Evolutionary conservation across 2,797 vertebrate species (phyloP).

Genomic region (Anguilla megastoma): DNA sequence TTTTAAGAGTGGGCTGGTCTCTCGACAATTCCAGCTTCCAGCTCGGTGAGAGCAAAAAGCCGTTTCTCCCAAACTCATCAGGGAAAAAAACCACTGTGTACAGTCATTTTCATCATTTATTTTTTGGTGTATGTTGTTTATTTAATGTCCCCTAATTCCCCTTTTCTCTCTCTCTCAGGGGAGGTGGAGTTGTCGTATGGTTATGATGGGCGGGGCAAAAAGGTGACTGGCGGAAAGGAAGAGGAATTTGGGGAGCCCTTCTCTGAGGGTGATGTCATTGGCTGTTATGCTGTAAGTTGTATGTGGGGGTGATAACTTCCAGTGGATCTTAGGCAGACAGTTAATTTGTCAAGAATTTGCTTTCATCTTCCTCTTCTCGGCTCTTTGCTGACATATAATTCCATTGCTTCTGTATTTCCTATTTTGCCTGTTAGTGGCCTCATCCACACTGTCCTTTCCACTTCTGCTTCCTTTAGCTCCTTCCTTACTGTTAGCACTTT

Average conservation of each 20-base stretch:
- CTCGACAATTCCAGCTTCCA: constrained; percentile 71
- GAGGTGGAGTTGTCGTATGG: constrained; percentile 83
- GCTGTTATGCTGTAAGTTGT: constrained; percentile 84
- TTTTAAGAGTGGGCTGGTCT: constrained; percentile 88
- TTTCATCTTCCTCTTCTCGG: neutral
- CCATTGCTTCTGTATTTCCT: neutral
- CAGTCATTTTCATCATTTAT: neutral
- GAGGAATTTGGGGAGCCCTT: constrained; percentile 81
- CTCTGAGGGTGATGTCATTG: constrained; percentile 83
- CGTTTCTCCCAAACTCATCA: neutral
- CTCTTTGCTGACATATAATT: neutral
- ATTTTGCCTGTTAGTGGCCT: neutral
- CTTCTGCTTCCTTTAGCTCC: neutral
- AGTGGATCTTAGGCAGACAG: neutral
- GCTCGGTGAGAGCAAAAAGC: constrained; percentile 72
- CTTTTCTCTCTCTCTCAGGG: constrained; percentile 61
- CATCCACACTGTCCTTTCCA: neutral
- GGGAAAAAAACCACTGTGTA: neutral
- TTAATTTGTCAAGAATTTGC: neutral
- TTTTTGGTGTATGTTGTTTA: neutral
- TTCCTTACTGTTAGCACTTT: neutral
- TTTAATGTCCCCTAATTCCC: neutral
- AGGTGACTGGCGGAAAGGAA: constrained; percentile 73
- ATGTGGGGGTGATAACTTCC: neutral
- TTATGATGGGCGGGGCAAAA: constrained; percentile 79